Conservation (phyloP, 2,113 vertebrate genomes). For the Carassius gibelio region DNA sequence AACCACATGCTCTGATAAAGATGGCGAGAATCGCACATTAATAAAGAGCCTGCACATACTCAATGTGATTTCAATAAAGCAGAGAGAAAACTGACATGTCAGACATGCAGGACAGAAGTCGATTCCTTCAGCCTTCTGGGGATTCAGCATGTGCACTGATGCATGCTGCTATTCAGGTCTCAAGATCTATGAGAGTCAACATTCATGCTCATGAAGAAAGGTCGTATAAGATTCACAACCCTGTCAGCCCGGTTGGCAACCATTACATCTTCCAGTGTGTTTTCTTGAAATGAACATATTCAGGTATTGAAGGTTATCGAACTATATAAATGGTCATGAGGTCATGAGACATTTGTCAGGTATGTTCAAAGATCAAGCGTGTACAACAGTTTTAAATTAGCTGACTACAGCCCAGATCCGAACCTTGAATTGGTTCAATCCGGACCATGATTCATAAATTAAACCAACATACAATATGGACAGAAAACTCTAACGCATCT, state of each 20-base stretch:
- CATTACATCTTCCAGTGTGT: neutral
- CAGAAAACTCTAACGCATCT: neutral
- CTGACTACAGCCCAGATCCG: neutral
- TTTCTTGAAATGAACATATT: constrained; percentile 15
- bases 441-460: neutral
- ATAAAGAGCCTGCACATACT: constrained; percentile 50
- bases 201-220: constrained; percentile 19
- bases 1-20: constrained; percentile 56
- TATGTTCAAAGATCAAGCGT: neutral
- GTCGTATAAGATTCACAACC: constrained; percentile 1
- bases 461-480: neutral
- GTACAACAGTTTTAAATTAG: neutral
- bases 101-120: constrained; percentile 34
- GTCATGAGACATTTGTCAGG: neutral
- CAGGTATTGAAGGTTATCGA: neutral
- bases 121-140: constrained; percentile 12
- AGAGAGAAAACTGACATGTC: constrained; percentile 38
- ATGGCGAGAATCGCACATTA: constrained; percentile 52
- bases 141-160: constrained; percentile 1
- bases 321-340: neutral
- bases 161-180: constrained; percentile 22
- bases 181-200: constrained; percentile 18
- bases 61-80: constrained; percentile 53
- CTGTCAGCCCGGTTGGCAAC: neutral
- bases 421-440: neutral